Evolutionary conservation across 2,888 invertebrate species (phyloP), one percentile per base, ranked within the genome.

Genomic region (Germaria angustata): DNA sequence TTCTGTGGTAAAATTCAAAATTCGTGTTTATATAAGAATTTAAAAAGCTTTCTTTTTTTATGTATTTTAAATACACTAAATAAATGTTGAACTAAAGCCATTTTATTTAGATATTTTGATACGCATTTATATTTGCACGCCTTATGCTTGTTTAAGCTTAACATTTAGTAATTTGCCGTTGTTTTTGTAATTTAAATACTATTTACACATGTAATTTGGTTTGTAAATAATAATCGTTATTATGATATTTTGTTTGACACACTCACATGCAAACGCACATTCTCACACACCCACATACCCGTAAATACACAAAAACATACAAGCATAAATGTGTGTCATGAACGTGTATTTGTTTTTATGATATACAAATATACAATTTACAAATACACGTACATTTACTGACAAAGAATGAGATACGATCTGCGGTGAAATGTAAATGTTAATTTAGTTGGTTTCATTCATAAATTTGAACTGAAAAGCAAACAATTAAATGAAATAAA

Each of bases 211-310:
- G 63, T 72, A 79, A 79, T 79, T 79, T 20, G 55, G 57, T 65
- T 71, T 79, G 65, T 79, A 72, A 71, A 71, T 69, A 61, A 69
- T 63, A 61, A 75, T 73, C 51, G 51, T 63, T 63, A 51, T 53
- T 51, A 63, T 53, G 15, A 63, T 63, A 73, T 46, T 65, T 73
- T 73, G 20, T 34, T 20, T n/a, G 41, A 55, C 15, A 53, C 20
- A 41, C 39, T 1, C 28, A 28, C 3, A 28, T 28, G n/a, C n/a
- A n/a, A n/a, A n/a, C n/a, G n/a, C n/a, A n/a, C n/a, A n/a, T n/a
- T n/a, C n/a, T n/a, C n/a, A 39, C 44, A 9, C 53, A 68, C 53
- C 32, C 24, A 17, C n/a, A 32, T 1, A 46, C 9, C 3, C 28
- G 28, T 6, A 28, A 28, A 28, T 17, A 24, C 8, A 34, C 17